A percentile compares a stretch with the other conserved stretches of the same genome.
These are phyloP conservation scores for Smittia sp. DNA, from an alignment of 2,888 invertebrate species.

Conservation along the genomic window DNA sequence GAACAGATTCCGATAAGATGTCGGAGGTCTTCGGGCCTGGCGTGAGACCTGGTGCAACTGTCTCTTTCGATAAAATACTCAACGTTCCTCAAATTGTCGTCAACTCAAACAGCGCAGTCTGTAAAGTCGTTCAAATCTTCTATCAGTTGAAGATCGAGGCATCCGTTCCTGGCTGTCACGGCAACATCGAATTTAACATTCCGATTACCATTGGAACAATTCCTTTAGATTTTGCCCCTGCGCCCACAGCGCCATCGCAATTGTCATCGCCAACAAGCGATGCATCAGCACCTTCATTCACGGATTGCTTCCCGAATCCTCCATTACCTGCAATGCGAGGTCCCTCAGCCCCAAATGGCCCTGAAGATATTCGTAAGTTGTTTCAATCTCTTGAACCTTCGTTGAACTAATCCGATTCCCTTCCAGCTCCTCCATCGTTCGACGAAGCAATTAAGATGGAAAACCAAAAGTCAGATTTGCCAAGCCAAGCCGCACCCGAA, in stretches of 20 bases:
- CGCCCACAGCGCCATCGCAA: too few relatives aligned
- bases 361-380: background rate
- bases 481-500: too few relatives aligned
- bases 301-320: too few relatives aligned
- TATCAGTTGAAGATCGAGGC: background rate
- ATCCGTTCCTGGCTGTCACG: background rate
- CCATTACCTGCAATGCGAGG: too few relatives aligned
- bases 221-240: background rate
- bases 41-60: background rate
- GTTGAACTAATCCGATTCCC: background rate
- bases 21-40: background rate
- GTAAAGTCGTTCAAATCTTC: background rate
- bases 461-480: too few relatives aligned
- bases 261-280: too few relatives aligned
- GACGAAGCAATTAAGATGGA: conserved; percentile 18
- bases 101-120: background rate
- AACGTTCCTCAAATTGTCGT: background rate
- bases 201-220: conserved; percentile 9
- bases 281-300: too few relatives aligned
- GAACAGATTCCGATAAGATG: background rate
- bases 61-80: background rate
- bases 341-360: background rate
- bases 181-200: background rate
- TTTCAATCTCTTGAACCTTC: background rate
- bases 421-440: conserved; percentile 11